A percentile compares a stretch with the other conserved stretches of the same genome.
Conservation (phyloP, 2,888 invertebrate species). For the Diogma glabrata region DNA sequence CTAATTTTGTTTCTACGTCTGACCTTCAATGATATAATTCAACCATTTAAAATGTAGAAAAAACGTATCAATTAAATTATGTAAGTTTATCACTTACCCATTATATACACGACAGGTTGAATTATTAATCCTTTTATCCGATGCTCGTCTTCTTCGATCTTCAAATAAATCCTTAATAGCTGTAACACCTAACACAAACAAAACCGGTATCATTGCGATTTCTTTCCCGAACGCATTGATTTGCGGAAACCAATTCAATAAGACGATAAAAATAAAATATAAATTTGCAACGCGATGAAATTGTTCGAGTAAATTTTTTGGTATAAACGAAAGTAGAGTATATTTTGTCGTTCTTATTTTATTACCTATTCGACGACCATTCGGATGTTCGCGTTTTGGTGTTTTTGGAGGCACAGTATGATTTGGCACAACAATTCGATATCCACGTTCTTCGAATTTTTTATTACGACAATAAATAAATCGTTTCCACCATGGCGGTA, state of each 20-base stretch:
- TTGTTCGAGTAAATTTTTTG: slow-evolving; percentile 93
- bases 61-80: no score
- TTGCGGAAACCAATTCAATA: slow-evolving; percentile 90
- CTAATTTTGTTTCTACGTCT: no score
- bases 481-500: slow-evolving; percentile 60
- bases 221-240: slow-evolving; percentile 94
- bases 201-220: slow-evolving; percentile 86
- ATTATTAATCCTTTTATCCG: slow-evolving; percentile 90
- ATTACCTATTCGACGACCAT: slow-evolving; percentile 70
- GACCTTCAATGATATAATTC: no score
- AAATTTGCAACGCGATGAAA: slow-evolving; percentile 96
- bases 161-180: slow-evolving; percentile 92
- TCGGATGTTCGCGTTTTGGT: slow-evolving; percentile 69
- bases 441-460: slow-evolving; percentile 53
- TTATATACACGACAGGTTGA: slow-evolving; percentile 84
- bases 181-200: slow-evolving; percentile 89
- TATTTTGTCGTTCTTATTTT: slow-evolving; percentile 92
- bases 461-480: slow-evolving; percentile 49
- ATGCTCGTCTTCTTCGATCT: slow-evolving; percentile 76
- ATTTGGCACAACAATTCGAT: slow-evolving; percentile 70
- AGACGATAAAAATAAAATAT: slow-evolving; percentile 93
- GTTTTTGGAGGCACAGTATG: slow-evolving; percentile 73
- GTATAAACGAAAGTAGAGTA: slow-evolving; percentile 83
- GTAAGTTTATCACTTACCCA: slow-evolving; percentile 51
- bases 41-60: no score